Conservation (phyloP, 2,888 invertebrate genomes). For the Cheilosia vernalis region DNA sequence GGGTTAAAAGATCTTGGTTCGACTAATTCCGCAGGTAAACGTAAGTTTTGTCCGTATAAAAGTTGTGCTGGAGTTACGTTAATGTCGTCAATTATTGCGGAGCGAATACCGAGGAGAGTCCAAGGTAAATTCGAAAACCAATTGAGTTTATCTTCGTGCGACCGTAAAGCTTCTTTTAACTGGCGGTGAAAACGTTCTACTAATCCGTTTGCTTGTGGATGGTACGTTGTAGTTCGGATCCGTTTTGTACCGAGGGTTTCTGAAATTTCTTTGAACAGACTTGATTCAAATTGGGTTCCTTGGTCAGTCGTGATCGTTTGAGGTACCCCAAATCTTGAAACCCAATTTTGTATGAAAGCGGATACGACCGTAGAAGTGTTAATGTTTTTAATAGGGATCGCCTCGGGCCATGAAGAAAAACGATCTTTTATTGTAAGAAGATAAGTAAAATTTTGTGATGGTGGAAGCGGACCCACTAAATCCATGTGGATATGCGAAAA, state of each 20-base stretch:
- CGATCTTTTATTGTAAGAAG: background rate
- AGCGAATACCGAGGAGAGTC: slow-evolving; percentile 21
- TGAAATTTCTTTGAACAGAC: background rate
- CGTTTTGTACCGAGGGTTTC: slow-evolving; percentile 1
- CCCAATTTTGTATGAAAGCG: slow-evolving; percentile 18
- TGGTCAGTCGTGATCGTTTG: slow-evolving; percentile 47
- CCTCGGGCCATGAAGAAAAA: slow-evolving; percentile 51
- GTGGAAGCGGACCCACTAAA: slow-evolving; percentile 79
- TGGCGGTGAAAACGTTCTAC: slow-evolving; percentile 48
- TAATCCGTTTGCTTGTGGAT: slow-evolving; percentile 44
- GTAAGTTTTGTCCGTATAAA: no score
- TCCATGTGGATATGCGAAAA: slow-evolving; percentile 77
- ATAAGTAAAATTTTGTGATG: slow-evolving; percentile 36
- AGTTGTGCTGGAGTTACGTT: no score
- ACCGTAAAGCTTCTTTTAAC: slow-evolving; percentile 21
- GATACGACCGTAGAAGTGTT: slow-evolving; percentile 25
- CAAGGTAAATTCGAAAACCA: slow-evolving; percentile 32
- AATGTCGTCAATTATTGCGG: no score
- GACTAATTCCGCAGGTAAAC: no score
- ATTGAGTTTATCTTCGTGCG: slow-evolving; percentile 17
- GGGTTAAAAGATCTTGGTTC: no score
- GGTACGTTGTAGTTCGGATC: slow-evolving; percentile 38
- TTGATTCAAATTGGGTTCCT: slow-evolving; percentile 53
- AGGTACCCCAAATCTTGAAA: slow-evolving; percentile 53
- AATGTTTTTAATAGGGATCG: slow-evolving; percentile 22